Evolutionary conservation across 2,888 invertebrate genomes (phyloP), one percentile per base, ranked within the genome.

Genomic region (Tenthredo livida): DNA sequence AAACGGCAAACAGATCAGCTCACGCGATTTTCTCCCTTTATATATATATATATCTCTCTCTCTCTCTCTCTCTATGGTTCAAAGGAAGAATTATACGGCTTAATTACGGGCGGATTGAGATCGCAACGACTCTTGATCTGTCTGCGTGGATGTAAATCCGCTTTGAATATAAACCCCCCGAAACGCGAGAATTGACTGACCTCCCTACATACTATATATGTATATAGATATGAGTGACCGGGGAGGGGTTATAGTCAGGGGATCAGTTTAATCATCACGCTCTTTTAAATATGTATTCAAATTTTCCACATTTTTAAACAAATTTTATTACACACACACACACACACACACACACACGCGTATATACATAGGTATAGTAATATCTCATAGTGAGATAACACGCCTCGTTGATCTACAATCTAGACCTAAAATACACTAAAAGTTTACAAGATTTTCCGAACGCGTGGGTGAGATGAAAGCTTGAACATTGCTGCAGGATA

Each of bases 41-140:
- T n/a, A n/a, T n/a, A n/a, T n/a, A n/a, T n/a, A n/a, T n/a, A n/a
- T n/a, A n/a, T n/a, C n/a, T 25, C 9, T 12, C 25, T 65, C 65
- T 33, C 17, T 67, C 7, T 67, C 67, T 29, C 33, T 33, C 33
- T 43, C n/a, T 43, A 43, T n/a, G 73, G 77, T 77, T 77, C 77
- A 77, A 77, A 77, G 77, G 77, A 54, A 77, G 54, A 77, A 77
- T 77, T 67, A 67, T 77, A 77, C 25, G 77, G 77, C 33, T 77
- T 77, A 77, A 77, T 77, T 77, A 77, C 47, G 54, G 37, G 33
- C 77, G 54, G 29, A 77, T 77, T 29, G 54, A 77, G 77, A 77
- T 77, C n/a, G 77, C 50, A 12, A 75, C 43, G 77, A 25, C n/a
- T 75, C 61, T 61, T 25, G 21, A 17, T 43, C 21, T 37, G 10